Conservation (phyloP, 2,113 vertebrate species). For the Oxyruncus cristatus region DNA sequence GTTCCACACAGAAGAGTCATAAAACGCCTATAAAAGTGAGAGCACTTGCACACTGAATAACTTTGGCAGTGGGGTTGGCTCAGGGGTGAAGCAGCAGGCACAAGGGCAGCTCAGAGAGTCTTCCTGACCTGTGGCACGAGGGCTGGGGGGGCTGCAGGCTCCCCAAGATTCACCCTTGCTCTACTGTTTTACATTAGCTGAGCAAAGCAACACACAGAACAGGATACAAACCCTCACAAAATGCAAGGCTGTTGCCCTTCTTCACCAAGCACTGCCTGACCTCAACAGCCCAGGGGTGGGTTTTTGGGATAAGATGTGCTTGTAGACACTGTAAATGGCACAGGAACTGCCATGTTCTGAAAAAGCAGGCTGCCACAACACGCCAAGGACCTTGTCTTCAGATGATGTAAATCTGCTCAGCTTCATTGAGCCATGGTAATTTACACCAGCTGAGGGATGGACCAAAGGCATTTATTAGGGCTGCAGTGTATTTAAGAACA, state of each 20-base stretch:
- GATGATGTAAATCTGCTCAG: constrained; percentile 35
- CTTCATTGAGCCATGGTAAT: constrained; percentile 23
- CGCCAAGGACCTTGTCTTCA: background rate
- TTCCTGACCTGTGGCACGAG: rapidly evolving
- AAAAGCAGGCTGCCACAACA: background rate
- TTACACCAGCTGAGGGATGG: constrained; percentile 38
- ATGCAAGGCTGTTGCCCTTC: background rate
- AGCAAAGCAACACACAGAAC: background rate
- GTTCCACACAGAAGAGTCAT: constrained; percentile 30
- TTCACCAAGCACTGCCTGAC: background rate
- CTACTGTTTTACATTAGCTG: rapidly evolving
- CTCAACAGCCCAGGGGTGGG: background rate
- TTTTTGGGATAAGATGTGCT: background rate
- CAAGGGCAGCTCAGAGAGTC: background rate
- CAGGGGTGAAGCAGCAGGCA: background rate
- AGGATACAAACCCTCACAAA: background rate
- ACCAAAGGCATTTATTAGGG: constrained; percentile 39
- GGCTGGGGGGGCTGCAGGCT: background rate
- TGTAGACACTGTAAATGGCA: rapidly evolving
- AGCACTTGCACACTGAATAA: background rate
- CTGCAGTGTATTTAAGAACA: constrained; percentile 57
- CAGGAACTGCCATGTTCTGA: rapidly evolving
- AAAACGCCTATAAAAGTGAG: constrained; percentile 9
- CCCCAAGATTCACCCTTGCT: background rate
- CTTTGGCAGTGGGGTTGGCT: background rate